These are phyloP conservation scores for Leptonema lineaticorne DNA, from an alignment of 1,140 invertebrate species.

Conservation along the genomic window DNA sequence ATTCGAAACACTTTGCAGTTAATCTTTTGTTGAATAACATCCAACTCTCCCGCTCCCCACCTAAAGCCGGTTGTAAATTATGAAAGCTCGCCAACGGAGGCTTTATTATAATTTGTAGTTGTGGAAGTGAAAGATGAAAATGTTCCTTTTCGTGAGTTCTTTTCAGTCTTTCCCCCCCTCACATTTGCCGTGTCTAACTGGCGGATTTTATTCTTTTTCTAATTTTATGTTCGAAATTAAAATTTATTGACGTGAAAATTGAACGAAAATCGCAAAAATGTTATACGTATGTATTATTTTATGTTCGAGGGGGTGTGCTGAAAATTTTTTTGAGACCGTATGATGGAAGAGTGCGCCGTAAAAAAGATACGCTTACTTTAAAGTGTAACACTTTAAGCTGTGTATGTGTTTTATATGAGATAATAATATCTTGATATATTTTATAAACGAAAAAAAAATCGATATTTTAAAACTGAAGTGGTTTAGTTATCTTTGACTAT, in stretches of 20 bases:
- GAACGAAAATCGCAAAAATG: background rate
- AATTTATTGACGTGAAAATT: background rate
- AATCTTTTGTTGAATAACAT: constrained; percentile 2
- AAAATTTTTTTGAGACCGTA: too few relatives aligned
- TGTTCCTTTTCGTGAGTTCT: background rate
- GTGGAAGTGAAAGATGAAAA: background rate
- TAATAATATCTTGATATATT: too few relatives aligned
- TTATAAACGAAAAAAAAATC: too few relatives aligned
- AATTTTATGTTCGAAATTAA: background rate
- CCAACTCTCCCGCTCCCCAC: too few relatives aligned
- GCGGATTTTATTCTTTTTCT: background rate
- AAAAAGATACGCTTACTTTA: too few relatives aligned
- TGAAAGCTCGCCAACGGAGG: background rate
- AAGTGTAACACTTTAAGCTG: too few relatives aligned
- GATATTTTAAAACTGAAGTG: too few relatives aligned
- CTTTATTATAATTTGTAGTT: constrained; percentile 2
- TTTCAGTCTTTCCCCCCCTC: too few relatives aligned
- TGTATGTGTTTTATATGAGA: too few relatives aligned
- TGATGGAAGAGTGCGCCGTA: too few relatives aligned
- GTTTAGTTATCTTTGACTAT: too few relatives aligned
- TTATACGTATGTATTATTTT: background rate
- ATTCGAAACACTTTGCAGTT: constrained; percentile 1
- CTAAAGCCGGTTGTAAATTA: constrained; percentile 1
- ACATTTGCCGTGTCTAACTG: too few relatives aligned
- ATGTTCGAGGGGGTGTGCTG: background rate